Conservation (phyloP, 1,140 invertebrate species). For the Druon quercuslanigerum region DNA sequence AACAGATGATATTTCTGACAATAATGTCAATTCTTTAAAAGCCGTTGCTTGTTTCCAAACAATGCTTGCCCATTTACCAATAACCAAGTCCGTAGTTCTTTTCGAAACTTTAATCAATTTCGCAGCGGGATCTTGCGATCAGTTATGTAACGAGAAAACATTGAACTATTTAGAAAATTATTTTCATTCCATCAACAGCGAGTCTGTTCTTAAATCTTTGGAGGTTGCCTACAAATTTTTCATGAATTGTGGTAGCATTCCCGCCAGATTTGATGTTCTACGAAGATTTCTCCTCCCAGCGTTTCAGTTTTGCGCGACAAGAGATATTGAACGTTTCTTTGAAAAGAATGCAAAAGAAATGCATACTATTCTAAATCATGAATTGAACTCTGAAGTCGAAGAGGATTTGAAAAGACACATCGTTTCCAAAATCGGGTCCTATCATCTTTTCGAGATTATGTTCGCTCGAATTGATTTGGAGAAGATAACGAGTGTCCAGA, state of each 20-base stretch:
- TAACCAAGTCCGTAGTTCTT: constrained; percentile 62
- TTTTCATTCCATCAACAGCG: constrained; percentile 47
- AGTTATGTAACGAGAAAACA: constrained; percentile 58
- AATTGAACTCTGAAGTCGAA: constrained; percentile 31
- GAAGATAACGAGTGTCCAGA: constrained; percentile 41
- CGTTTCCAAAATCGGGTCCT: constrained; percentile 67
- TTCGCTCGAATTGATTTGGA: constrained; percentile 52
- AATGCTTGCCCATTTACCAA: constrained; percentile 58
- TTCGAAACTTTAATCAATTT: constrained; percentile 59
- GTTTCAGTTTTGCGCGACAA: constrained; percentile 52
- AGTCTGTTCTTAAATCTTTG: constrained; percentile 55
- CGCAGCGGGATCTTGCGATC: constrained; percentile 55
- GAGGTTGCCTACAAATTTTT: constrained; percentile 54
- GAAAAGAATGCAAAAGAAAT: constrained; percentile 58
- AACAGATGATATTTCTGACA: constrained; percentile 30
- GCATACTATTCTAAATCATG: constrained; percentile 36
- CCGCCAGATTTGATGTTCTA: constrained; percentile 59
- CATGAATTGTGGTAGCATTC: constrained; percentile 43
- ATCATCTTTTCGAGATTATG: constrained; percentile 64
- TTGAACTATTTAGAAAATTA: constrained; percentile 56
- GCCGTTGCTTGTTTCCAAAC: constrained; percentile 59
- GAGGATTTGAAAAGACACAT: constrained; percentile 54
- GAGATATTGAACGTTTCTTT: constrained; percentile 59
- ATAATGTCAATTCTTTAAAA: constrained; percentile 48
- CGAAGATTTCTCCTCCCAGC: constrained; percentile 59